Base-by-base conservation (phyloP, 2,888 invertebrate genomes). In the Strigamia crassipes region DNA sequence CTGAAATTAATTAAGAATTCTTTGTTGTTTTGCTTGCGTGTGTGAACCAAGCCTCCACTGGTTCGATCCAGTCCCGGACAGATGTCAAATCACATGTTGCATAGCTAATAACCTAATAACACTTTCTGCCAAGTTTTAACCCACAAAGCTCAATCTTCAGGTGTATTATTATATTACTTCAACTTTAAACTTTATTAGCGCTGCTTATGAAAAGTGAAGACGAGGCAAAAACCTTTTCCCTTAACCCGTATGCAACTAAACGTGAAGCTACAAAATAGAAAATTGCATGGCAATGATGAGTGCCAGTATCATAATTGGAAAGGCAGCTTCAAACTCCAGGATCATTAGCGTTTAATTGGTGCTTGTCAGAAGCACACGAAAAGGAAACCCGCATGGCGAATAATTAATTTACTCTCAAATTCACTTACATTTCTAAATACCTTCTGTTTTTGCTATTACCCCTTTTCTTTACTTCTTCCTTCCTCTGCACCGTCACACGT, bases 341-440 rank as follows among this genome's bases (percentile, higher is more conserved):
- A 51, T 80, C 80, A 51, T 80, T 80, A 80, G 80, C 56, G 80
- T 80, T 56, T 80, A 80, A 80, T 80, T 80, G 80, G 51, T 31
- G 51, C 77, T 80, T 51, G 51, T 51, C 51, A 51, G 51, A 51
- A 15, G 51, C 51, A 51, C 51, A 51, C 51, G 51, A 51, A 51
- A 51, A 51, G 51, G 51, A 51, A 51, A 51, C 51, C 51, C 51
- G 51, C 51, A 80, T 80, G 51, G 51, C 80, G 80, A 80, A 80
- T 80, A 80, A 80, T 80, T 80, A 80, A 80, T 80, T 80, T 56
- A 80, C 80, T 80, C 41, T 56, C 51, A 80, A 80, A 80, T 80
- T 80, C 80, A 80, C 80, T 80, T 80, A 80, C 18, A 80, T 42
- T 51, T 79, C 41, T 38, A 79, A 79, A 38, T 38, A 31, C 38